These are phyloP conservation scores for Nesospiza acunhae DNA, from an alignment of 2,113 vertebrate species.

Conservation along the genomic window DNA sequence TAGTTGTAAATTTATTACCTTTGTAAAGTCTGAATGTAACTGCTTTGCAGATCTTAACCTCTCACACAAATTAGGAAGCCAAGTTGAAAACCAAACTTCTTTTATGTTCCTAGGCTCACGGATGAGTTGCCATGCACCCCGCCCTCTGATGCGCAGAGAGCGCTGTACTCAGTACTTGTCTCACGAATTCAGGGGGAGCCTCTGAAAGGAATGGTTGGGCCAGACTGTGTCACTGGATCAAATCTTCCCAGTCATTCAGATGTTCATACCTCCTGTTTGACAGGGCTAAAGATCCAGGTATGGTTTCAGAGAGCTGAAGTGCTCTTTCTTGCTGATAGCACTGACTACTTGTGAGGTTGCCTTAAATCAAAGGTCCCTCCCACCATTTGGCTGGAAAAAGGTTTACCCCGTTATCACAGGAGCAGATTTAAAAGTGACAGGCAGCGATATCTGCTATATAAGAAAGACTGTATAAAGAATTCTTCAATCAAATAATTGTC, in stretches of 20 bases:
- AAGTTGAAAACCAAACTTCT: not conserved
- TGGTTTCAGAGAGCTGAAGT: not conserved
- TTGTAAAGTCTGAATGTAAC: not conserved
- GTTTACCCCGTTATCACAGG: not conserved
- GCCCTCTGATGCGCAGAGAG: constrained; percentile 82
- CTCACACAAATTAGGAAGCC: not conserved
- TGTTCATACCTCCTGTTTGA: constrained; percentile 90
- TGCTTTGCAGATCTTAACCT: not conserved
- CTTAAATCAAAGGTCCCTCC: not conserved
- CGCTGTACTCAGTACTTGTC: constrained; percentile 73
- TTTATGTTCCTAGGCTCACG: constrained; percentile 39
- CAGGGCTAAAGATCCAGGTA: constrained; percentile 94
- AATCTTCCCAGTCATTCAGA: constrained; percentile 95
- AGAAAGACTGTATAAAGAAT: not conserved
- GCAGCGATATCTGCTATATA: not conserved
- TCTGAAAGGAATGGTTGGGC: constrained; percentile 79
- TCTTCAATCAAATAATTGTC: not conserved
- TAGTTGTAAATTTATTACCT: not conserved
- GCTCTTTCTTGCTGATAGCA: not conserved
- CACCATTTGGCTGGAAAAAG: not conserved
- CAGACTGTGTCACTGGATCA: constrained; percentile 92
- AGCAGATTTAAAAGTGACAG: not conserved
- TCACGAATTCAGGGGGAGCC: constrained; percentile 81
- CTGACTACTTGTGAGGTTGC: not conserved
- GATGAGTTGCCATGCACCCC: constrained; percentile 69